Evolutionary conservation across 2,113 vertebrate genomes (phyloP).

Genomic region (Apeltes quadracus): DNA sequence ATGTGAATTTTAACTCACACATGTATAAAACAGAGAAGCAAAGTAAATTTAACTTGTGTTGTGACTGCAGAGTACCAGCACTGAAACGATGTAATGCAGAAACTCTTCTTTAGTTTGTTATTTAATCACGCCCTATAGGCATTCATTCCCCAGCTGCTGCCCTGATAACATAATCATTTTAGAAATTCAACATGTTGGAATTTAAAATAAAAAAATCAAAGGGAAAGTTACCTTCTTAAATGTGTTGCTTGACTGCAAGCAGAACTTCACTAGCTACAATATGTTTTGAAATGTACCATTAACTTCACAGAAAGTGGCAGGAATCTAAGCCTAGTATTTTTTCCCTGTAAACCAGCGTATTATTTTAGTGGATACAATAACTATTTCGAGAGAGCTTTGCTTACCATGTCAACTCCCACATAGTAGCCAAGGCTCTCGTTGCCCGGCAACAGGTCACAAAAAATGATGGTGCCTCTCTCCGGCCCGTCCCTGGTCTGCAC

Average conservation of each 20-base stretch:
- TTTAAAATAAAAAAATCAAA: background rate
- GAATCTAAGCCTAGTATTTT: background rate
- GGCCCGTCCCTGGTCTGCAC: constrained; percentile 91
- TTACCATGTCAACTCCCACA: constrained; percentile 99
- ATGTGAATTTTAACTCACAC: too few relatives aligned
- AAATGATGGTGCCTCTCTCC: constrained; percentile 96
- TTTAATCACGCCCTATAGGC: too few relatives aligned
- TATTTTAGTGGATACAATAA: background rate
- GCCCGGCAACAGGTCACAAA: constrained; percentile 94
- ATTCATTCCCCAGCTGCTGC: too few relatives aligned
- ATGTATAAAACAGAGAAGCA: background rate
- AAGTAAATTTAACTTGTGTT: too few relatives aligned
- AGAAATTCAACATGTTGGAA: background rate
- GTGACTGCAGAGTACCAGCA: too few relatives aligned
- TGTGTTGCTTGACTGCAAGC: background rate
- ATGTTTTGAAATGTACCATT: background rate
- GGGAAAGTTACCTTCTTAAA: background rate
- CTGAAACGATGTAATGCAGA: too few relatives aligned
- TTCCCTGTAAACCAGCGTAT: background rate
- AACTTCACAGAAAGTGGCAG: background rate
- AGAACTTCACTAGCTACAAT: background rate
- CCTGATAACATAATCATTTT: background rate
- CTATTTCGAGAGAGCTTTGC: constrained; percentile 39
- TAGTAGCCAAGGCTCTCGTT: constrained; percentile 96
- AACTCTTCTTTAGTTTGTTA: too few relatives aligned